Conservation (phyloP, 1,140 invertebrate species). For the Dinothrombium tinctorium region DNA sequence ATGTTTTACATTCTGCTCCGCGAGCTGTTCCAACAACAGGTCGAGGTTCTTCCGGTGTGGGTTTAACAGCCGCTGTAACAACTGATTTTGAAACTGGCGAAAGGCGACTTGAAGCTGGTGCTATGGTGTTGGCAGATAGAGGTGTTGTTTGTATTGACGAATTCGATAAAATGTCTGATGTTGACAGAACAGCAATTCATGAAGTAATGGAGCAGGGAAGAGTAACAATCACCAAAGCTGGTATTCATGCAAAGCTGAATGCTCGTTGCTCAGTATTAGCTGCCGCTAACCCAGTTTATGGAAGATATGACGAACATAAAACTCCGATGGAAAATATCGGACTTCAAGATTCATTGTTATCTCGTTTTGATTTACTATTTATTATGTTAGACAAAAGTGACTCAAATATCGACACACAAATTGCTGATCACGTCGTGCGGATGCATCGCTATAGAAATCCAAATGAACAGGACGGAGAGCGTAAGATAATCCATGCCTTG, state of each 20-base stretch:
- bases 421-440: constrained; percentile 86
- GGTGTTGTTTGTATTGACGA: constrained; percentile 99
- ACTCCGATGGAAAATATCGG: constrained; percentile 99
- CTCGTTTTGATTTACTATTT: constrained; percentile 95
- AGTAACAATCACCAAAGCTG: constrained; percentile 95
- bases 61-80: constrained; percentile 93
- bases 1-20: constrained; percentile 79
- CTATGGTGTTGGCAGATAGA: constrained; percentile 95
- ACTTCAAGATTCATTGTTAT: constrained; percentile 81
- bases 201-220: constrained; percentile 90
- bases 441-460: constrained; percentile 87
- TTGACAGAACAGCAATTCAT: constrained; percentile 94
- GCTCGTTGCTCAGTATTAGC: constrained; percentile 92
- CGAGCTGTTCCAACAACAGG: constrained; percentile 90
- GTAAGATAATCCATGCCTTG: constrained; percentile 17
- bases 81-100: constrained; percentile 71
- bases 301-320: constrained; percentile 93
- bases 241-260: constrained; percentile 92
- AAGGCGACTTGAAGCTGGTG: constrained; percentile 72
- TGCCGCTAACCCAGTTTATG: constrained; percentile 98
- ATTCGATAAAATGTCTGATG: constrained; percentile 99
- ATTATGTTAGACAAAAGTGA: constrained; percentile 82
- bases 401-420: constrained; percentile 62
- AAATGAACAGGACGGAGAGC: constrained; percentile 76
- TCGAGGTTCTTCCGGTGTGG: constrained; percentile 80